phyloP scores from a whole-genome alignment of 1,140 invertebrate species.

The Neotoxoptera formosana region DNA sequence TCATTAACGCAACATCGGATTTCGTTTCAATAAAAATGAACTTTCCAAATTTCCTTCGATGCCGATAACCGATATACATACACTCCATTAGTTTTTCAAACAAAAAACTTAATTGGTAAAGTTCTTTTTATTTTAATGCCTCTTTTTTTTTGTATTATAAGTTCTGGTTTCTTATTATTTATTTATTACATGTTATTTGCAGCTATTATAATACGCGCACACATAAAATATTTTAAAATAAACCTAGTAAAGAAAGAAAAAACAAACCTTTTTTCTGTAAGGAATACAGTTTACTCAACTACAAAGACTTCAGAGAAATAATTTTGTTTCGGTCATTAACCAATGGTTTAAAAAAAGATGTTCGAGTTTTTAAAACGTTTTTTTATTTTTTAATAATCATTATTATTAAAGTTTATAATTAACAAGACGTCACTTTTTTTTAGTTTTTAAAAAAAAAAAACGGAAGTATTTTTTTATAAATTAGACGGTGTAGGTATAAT shows the following conservation, averaged over 20 bases:
- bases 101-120: slow-evolving; percentile 33
- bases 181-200: not conserved
- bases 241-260: not conserved
- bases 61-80: not conserved
- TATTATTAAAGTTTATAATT: slow-evolving; percentile 26
- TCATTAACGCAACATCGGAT: not conserved
- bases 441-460: not conserved
- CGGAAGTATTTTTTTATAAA: not conserved
- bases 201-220: not conserved
- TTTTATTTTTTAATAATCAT: not conserved
- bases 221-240: not conserved
- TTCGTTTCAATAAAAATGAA: not conserved
- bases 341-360: not conserved
- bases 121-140: not conserved
- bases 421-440: not conserved
- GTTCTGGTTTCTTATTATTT: slow-evolving; percentile 8
- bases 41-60: not conserved
- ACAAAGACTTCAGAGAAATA: not conserved
- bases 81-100: slow-evolving; percentile 6
- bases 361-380: not conserved
- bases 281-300: not conserved
- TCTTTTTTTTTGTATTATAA: not conserved
- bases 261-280: not conserved
- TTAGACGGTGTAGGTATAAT: too few species aligned
- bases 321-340: not conserved